A percentile compares a stretch with the other conserved stretches of the same genome.
phyloP scores from a whole-genome alignment of 2,113 vertebrate genomes.

The Haplochromis vanheusdeni region DNA sequence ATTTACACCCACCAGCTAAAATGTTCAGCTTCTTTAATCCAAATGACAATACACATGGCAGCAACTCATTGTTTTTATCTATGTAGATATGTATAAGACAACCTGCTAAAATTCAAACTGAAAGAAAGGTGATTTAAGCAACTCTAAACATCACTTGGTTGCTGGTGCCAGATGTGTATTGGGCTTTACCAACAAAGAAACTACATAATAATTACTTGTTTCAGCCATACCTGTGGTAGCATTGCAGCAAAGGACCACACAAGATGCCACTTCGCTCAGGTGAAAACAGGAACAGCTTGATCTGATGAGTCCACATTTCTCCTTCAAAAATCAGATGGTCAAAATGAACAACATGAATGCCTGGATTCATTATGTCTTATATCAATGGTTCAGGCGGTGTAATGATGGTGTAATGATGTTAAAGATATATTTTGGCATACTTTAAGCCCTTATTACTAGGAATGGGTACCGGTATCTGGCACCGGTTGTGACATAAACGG shows the following conservation, averaged over 20 bases:
- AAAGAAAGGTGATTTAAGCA: background rate
- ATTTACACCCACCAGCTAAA: background rate
- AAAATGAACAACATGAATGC: background rate
- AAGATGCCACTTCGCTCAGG: background rate
- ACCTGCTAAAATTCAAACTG: background rate
- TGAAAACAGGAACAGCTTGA: background rate
- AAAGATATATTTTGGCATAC: background rate
- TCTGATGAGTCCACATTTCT: background rate
- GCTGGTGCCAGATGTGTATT: background rate
- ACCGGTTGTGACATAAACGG: rapidly evolving
- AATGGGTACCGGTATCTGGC: background rate
- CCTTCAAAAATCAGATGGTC: background rate
- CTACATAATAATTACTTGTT: background rate
- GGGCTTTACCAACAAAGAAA: background rate
- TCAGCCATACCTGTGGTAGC: background rate
- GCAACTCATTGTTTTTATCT: background rate
- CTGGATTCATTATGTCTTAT: background rate
- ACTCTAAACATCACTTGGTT: background rate
- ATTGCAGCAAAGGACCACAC: background rate
- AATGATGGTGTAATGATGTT: background rate
- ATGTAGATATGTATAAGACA: background rate
- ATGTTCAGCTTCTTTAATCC: background rate
- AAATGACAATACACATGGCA: background rate
- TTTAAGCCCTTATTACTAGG: background rate
- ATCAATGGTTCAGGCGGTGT: background rate